These are phyloP conservation scores for Acanthornis magna DNA, from an alignment of 2,797 vertebrate genomes.

Conservation along the genomic window DNA sequence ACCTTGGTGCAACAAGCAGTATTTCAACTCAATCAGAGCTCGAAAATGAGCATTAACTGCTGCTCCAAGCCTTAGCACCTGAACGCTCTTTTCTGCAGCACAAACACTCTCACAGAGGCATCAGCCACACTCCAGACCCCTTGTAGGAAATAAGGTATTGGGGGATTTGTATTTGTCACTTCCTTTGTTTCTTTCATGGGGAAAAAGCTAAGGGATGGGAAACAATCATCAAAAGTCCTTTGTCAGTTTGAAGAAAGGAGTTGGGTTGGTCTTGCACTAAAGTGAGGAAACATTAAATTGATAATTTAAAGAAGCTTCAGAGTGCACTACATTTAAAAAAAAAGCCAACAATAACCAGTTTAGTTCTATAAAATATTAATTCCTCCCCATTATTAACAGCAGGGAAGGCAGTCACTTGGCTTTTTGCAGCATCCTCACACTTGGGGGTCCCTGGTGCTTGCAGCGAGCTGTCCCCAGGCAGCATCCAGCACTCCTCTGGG, in stretches of 20 bases:
- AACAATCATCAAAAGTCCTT: slow-evolving; percentile 9
- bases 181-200: slow-evolving; percentile 7
- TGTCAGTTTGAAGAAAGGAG: not conserved
- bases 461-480: not conserved
- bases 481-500: not conserved
- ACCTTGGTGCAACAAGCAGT: not conserved
- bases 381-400: not conserved
- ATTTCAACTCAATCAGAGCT: not conserved
- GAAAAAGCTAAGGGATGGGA: slow-evolving; percentile 16
- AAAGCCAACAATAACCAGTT: not conserved
- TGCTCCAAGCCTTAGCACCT: not conserved
- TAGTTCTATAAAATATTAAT: not conserved
- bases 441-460: not conserved
- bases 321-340: not conserved
- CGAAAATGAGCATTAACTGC: not conserved
- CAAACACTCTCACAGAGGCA: not conserved
- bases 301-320: slow-evolving; percentile 4
- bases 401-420: not conserved
- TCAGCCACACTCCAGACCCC: slow-evolving; percentile 9
- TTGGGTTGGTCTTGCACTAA: not conserved
- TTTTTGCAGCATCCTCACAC: not conserved
- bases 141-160: not conserved
- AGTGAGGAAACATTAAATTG: not conserved
- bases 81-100: not conserved
- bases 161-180: not conserved